Percentiles rank a stretch among this genome's conserved stretches.
These are phyloP conservation scores for Lasioglossum marginatum DNA, from an alignment of 2,888 invertebrate genomes.

Conservation along the genomic window DNA sequence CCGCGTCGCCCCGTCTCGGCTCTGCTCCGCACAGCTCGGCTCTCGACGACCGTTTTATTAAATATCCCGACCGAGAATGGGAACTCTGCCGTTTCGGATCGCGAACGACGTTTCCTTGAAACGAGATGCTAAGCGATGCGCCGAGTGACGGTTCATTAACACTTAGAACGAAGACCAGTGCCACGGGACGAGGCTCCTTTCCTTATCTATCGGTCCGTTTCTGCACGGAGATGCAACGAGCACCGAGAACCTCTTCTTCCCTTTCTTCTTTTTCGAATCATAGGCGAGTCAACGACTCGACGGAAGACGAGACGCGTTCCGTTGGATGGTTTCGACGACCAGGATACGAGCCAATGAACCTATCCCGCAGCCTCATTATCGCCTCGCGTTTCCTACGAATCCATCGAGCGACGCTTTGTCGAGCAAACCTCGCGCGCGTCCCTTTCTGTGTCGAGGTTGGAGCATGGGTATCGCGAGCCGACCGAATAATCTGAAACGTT, in stretches of 20 bases:
- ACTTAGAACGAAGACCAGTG: conserved; percentile 52
- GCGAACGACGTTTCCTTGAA: conserved; percentile 57
- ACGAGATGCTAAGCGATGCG: conserved; percentile 75
- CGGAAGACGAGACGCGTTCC: conserved; percentile 54
- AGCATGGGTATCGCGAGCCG: neutral
- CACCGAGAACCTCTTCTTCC: neutral
- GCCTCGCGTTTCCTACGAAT: conserved; percentile 10
- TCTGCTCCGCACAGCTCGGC: neutral
- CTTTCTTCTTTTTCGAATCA: conserved; percentile 3
- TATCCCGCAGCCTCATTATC: conserved; percentile 45
- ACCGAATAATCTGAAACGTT: conserved; percentile 2
- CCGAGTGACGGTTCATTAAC: conserved; percentile 80
- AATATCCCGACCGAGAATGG: neutral
- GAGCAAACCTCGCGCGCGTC: neutral
- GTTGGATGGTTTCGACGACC: conserved; percentile 46
- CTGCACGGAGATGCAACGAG: neutral
- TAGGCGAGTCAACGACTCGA: conserved; percentile 35
- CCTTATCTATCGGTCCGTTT: conserved; percentile 1
- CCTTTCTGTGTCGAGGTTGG: neutral
- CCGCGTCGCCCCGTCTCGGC: neutral
- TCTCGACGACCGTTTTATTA: conserved; percentile 1
- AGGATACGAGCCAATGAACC: conserved; percentile 49
- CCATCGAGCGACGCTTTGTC: neutral
- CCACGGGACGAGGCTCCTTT: neutral
- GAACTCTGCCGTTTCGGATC: neutral